A percentile compares a stretch with the other conserved stretches of the same genome.
Evolutionary conservation across 1,140 invertebrate genomes (phyloP).

Genomic region (Megathymus violae): DNA sequence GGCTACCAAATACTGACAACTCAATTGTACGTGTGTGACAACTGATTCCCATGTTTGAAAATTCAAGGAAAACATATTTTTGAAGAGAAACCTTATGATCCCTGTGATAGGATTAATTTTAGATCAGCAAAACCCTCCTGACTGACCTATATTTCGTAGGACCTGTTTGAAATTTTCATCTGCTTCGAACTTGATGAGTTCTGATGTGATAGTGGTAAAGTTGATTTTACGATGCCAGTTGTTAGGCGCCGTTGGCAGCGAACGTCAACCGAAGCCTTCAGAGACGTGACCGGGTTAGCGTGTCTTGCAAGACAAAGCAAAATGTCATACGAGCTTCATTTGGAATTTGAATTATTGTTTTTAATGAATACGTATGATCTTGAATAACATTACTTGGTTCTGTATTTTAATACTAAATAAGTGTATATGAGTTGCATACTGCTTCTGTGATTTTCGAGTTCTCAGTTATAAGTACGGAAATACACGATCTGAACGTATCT

Average conservation of each 20-base stretch:
- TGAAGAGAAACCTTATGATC: background rate
- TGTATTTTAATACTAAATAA: too few relatives aligned
- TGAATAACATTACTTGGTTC: background rate
- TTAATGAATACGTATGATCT: constrained; percentile 5
- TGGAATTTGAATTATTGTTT: background rate
- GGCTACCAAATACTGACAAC: too few relatives aligned
- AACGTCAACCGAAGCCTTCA: constrained; percentile 17
- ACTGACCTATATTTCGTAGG: background rate
- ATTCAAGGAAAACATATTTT: background rate
- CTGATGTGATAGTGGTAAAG: background rate
- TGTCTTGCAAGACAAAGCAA: constrained; percentile 1
- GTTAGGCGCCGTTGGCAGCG: constrained; percentile 17
- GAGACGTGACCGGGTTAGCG: constrained; percentile 29
- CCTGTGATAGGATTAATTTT: background rate
- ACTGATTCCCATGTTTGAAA: too few relatives aligned
- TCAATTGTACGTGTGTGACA: too few relatives aligned
- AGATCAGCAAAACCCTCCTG: background rate
- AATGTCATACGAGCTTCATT: background rate
- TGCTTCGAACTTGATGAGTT: background rate
- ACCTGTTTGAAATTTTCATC: background rate
- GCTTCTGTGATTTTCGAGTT: too few relatives aligned
- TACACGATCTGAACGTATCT: too few relatives aligned
- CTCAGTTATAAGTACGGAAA: too few relatives aligned
- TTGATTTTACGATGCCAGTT: constrained; percentile 2
- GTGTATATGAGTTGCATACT: too few relatives aligned